Conservation (phyloP, 2,797 vertebrate genomes). For the Tenualosa ilisha region DNA sequence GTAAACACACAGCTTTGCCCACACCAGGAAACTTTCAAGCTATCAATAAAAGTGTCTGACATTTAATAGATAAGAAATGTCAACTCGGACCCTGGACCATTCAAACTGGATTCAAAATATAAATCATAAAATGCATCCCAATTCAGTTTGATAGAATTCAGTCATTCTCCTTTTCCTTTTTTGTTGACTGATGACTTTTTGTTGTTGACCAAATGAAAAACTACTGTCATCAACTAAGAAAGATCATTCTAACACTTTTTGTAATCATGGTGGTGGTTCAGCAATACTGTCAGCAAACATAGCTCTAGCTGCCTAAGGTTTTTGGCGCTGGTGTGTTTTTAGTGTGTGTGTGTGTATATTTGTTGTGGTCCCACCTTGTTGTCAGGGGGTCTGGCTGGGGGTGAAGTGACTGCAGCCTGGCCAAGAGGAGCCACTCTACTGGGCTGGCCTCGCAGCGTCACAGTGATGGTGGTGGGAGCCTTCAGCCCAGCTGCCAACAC, state of each 20-base stretch:
- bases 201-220: neutral
- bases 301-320: neutral
- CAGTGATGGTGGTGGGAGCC: conserved; percentile 89
- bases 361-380: conserved; percentile 64
- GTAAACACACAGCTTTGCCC: neutral
- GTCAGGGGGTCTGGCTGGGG: conserved; percentile 65
- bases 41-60: neutral
- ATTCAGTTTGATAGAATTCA: neutral
- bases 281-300: neutral
- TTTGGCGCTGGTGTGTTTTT: neutral
- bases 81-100: neutral
- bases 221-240: neutral
- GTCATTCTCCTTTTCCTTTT: neutral
- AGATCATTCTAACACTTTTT: neutral
- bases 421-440: conserved; percentile 75
- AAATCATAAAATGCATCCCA: neutral
- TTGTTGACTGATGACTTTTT: too few relatives aligned
- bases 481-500: conserved; percentile 82
- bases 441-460: conserved; percentile 87
- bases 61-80: neutral
- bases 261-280: neutral
- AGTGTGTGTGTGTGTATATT: neutral
- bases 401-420: conserved; percentile 70
- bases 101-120: too few relatives aligned
- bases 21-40: neutral